Evolutionary conservation across 2,888 invertebrate species (phyloP).

Genomic region (Cosmia trapezina): DNA sequence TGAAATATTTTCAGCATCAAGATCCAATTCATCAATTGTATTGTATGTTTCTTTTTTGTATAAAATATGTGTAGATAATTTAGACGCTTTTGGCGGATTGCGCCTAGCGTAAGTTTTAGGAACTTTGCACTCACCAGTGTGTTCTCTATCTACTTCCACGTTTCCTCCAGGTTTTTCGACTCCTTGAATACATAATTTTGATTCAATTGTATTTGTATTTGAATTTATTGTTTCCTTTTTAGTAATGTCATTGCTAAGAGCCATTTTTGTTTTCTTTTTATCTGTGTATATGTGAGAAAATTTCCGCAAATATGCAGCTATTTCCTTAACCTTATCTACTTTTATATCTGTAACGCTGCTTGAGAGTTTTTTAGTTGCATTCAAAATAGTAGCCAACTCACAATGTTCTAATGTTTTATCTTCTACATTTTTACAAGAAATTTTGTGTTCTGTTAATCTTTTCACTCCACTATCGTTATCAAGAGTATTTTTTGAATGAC

Average conservation of each 20-base stretch:
- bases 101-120: constrained; percentile 75
- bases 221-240: constrained; percentile 45
- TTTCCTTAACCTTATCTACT: constrained; percentile 68
- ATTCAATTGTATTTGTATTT: constrained; percentile 64
- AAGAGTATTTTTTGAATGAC: constrained; percentile 17
- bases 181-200: constrained; percentile 80
- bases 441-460: constrained; percentile 34
- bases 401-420: constrained; percentile 34
- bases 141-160: constrained; percentile 20
- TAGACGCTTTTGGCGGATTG: constrained; percentile 52
- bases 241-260: constrained; percentile 25
- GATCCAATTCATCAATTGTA: constrained; percentile 21
- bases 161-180: constrained; percentile 84
- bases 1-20: constrained; percentile 43
- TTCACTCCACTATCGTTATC: not conserved
- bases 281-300: constrained; percentile 57
- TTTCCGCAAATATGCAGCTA: constrained; percentile 69
- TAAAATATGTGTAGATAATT: constrained; percentile 25
- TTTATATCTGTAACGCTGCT: constrained; percentile 40
- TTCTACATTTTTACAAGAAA: constrained; percentile 40
- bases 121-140: constrained; percentile 38
- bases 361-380: constrained; percentile 45
- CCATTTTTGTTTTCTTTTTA: constrained; percentile 52
- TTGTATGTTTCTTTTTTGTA: constrained; percentile 34
- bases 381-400: constrained; percentile 46